Evolutionary conservation across 1,140 invertebrate genomes (phyloP).

Genomic region (Nephotettix cincticeps): DNA sequence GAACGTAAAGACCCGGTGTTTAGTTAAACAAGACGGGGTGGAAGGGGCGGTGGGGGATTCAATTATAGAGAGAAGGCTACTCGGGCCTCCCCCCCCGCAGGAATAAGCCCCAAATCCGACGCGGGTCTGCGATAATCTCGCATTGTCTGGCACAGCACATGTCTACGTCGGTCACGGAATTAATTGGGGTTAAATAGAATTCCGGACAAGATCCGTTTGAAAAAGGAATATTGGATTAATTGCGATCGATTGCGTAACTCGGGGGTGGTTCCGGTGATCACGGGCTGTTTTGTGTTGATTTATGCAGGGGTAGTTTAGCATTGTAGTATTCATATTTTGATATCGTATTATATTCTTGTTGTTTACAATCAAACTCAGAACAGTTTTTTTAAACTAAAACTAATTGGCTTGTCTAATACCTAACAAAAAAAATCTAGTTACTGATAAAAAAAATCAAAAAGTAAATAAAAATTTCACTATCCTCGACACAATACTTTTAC

Average conservation of each 20-base stretch:
- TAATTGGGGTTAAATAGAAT: conserved; percentile 21
- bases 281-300: no score
- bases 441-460: no score
- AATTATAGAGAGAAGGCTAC: conserved; percentile 24
- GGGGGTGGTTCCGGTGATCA: no score
- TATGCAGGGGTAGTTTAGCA: no score
- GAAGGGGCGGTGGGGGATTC: not conserved
- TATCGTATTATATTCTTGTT: no score
- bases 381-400: no score
- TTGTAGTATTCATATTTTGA: no score
- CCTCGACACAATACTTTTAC: no score
- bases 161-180: not conserved
- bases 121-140: conserved; percentile 2
- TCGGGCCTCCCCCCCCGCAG: not conserved
- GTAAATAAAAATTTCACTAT: no score
- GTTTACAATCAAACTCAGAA: no score
- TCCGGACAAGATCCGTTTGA: not conserved
- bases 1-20: conserved; percentile 17
- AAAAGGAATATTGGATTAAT: not conserved
- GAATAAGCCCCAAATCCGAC: conserved; percentile 19
- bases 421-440: no score
- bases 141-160: conserved; percentile 3
- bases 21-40: conserved; percentile 12
- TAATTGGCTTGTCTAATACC: no score
- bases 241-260: not conserved